Base-by-base conservation (phyloP, 1,140 invertebrate genomes). In the Drosophila persimilis region DNA sequence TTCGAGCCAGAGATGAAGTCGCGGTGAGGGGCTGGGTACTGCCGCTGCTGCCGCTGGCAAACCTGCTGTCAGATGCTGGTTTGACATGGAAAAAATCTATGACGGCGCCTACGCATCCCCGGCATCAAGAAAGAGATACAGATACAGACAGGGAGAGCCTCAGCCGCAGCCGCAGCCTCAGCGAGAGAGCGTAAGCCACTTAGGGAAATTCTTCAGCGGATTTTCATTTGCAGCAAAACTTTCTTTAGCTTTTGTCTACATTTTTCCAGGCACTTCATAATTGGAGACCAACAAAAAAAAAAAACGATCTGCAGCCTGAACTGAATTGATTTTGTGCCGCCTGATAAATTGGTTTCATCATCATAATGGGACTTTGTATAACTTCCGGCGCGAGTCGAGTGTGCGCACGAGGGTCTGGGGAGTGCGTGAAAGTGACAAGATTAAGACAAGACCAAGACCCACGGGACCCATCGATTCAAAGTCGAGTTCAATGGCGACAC, bases 61-160 rank as follows among this genome's bases (percentile, higher is more conserved):
- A 85, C 81, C 81, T 85, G 81, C 81, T 85, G 81, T 85, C 81
- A 85, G 81, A 81, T 62, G 81, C 83, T 77, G 81, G 73, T 67
- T 66, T 85, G 81, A 86, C 81, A 85, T 85, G 81, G 61, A 80
- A 85, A 85, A 73, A 77, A 80, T 67, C 80, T 74, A 80, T 76
- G 77, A 52, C 56, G 81, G 81, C 81, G 81, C 81, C 81, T 85
- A 85, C 81, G 81, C 81, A 85, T 77, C 77, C 52, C 69, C 59
- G 77, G 59, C 77, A 63, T 53, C 67, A n/a, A 43, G 50, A 55
- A 50, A 46, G 47, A 60, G 56, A 52, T 51, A 52, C 13, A 26
- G 29, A 45, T 39, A 20, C 60, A 35, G 29, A 53, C 43, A 48
- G 29, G 9, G n/a, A 50, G 24, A 56, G 15, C 35, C 35, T 3